These are phyloP conservation scores for Chloebia gouldiae DNA, from an alignment of 2,113 vertebrate genomes.

Conservation along the genomic window DNA sequence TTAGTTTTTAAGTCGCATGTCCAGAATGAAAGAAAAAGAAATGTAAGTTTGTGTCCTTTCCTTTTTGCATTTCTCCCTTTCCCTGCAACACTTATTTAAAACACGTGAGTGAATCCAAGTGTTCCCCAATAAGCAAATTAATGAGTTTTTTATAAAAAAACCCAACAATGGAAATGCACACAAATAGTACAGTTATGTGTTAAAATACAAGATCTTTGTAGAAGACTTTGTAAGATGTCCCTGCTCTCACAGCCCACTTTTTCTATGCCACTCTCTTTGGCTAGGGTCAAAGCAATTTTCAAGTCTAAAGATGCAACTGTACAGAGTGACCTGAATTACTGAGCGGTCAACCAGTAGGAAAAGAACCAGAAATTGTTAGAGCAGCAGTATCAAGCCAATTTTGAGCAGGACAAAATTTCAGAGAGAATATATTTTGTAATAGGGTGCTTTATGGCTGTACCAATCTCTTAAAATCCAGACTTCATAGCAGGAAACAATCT, in stretches of 20 bases:
- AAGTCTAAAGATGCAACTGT: not conserved
- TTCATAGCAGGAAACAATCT: not conserved
- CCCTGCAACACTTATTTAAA: not conserved
- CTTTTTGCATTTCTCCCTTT: not conserved
- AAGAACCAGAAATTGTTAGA: not conserved
- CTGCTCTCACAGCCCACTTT: not conserved
- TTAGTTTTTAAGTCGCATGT: not conserved
- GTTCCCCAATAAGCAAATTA: not conserved
- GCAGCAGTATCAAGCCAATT: not conserved
- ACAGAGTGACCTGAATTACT: not conserved
- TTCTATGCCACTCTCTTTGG: not conserved
- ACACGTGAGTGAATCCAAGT: not conserved
- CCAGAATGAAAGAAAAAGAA: not conserved
- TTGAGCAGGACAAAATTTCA: not conserved
- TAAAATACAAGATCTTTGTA: not conserved
- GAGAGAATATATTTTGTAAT: not conserved
- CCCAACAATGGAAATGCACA: not conserved
- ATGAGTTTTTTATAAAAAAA: not conserved
- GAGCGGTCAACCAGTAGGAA: not conserved
- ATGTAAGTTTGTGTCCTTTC: not conserved
- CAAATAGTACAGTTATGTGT: rapidly evolving
- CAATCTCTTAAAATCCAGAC: not conserved
- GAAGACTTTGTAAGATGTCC: not conserved
- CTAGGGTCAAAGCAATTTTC: not conserved
- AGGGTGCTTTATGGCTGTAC: not conserved